Conservation (phyloP, 1,140 invertebrate species). For the Tetramorium simillimum region DNA sequence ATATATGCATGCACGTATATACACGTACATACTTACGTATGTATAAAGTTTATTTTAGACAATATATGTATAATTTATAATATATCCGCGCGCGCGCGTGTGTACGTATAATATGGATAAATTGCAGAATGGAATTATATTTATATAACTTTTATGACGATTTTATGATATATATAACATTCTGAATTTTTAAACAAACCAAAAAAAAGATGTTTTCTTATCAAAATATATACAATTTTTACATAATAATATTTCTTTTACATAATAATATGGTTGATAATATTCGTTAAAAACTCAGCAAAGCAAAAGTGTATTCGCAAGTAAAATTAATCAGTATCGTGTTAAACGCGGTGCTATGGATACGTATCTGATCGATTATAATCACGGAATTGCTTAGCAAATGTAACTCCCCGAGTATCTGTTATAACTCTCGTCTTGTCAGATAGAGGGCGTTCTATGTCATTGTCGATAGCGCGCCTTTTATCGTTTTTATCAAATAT, state of each 20-base stretch:
- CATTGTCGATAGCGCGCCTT: no score
- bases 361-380: neutral
- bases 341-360: constrained; percentile 17
- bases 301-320: neutral
- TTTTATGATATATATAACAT: neutral
- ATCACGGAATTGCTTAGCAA: constrained; percentile 4
- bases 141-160: no score
- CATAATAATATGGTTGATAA: neutral
- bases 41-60: no score
- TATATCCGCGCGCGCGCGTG: neutral
- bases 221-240: neutral
- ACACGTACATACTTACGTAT: no score
- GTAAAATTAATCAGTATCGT: neutral
- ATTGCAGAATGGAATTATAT: neutral
- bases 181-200: neutral
- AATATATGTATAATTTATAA: no score
- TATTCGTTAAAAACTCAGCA: neutral
- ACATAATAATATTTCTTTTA: neutral
- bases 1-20: no score
- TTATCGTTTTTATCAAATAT: no score
- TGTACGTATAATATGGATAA: neutral
- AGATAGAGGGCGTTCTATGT: no score
- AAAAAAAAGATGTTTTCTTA: neutral
- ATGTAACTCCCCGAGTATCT: neutral
- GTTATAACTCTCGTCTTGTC: no score